These are phyloP conservation scores for Seriola rivoliana DNA, from an alignment of 2,113 vertebrate genomes.

Conservation along the genomic window DNA sequence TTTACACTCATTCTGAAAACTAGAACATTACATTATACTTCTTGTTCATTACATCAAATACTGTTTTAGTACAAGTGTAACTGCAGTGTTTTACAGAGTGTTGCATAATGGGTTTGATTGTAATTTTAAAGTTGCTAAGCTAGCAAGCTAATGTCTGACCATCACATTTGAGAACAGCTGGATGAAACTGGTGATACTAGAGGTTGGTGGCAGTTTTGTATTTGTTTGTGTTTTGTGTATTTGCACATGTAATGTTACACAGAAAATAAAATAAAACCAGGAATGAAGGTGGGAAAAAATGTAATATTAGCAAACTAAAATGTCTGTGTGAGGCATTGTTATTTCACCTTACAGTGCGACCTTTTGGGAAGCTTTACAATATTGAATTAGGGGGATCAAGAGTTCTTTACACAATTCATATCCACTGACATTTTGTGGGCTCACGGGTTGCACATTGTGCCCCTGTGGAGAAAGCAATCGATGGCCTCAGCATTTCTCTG, in stretches of 20 bases:
- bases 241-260: background rate
- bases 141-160: no score
- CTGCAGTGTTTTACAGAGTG: no score
- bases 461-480: constrained; percentile 58
- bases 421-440: constrained; percentile 69
- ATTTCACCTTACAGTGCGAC: constrained; percentile 18
- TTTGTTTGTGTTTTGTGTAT: no score
- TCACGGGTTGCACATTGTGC: constrained; percentile 50
- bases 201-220: no score
- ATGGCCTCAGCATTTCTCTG: constrained; percentile 65
- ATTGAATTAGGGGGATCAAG: constrained; percentile 68
- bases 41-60: no score
- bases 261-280: background rate
- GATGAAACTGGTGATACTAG: no score
- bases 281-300: background rate
- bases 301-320: background rate
- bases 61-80: no score
- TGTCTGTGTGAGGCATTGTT: background rate
- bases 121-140: no score
- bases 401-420: constrained; percentile 68
- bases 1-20: no score
- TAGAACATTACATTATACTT: no score
- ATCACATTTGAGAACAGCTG: no score
- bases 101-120: no score
- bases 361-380: constrained; percentile 55